phyloP scores from a whole-genome alignment of 1,140 invertebrate species.

The Leptoteleia sp. region DNA sequence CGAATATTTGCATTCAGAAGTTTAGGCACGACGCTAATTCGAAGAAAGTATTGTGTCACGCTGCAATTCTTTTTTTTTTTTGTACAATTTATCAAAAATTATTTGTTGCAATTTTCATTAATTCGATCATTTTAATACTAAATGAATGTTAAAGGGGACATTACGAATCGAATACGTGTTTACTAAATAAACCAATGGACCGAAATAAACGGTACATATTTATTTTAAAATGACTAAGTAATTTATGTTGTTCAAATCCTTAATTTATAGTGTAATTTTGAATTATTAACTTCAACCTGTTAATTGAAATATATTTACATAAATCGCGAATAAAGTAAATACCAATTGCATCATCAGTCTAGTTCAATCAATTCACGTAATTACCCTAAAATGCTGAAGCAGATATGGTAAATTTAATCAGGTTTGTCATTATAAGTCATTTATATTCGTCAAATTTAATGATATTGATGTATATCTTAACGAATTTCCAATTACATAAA shows the following conservation, averaged over 20 bases:
- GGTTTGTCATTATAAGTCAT: neutral
- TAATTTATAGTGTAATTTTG: conserved; percentile 27
- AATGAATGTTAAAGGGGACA: too few species aligned
- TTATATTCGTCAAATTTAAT: neutral
- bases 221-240: conserved; percentile 21
- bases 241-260: conserved; percentile 19
- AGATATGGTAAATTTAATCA: neutral
- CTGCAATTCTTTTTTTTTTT: too few species aligned
- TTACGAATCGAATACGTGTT: neutral
- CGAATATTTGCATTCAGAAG: conserved; percentile 3
- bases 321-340: conserved; percentile 45
- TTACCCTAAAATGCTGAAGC: neutral
- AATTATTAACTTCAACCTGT: conserved; percentile 33
- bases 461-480: too few species aligned
- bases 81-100: too few species aligned
- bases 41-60: too few species aligned
- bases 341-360: conserved; percentile 35
- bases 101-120: too few species aligned
- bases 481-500: too few species aligned
- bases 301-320: conserved; percentile 48
- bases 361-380: conserved; percentile 8
- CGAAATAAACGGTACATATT: conserved; percentile 5
- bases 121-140: too few species aligned
- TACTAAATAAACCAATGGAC: conserved; percentile 7
- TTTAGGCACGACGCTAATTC: too few species aligned